A percentile compares a stretch with the other conserved stretches of the same genome.
Evolutionary conservation across 2,888 invertebrate species (phyloP).

Genomic region (Tetranychus piercei): DNA sequence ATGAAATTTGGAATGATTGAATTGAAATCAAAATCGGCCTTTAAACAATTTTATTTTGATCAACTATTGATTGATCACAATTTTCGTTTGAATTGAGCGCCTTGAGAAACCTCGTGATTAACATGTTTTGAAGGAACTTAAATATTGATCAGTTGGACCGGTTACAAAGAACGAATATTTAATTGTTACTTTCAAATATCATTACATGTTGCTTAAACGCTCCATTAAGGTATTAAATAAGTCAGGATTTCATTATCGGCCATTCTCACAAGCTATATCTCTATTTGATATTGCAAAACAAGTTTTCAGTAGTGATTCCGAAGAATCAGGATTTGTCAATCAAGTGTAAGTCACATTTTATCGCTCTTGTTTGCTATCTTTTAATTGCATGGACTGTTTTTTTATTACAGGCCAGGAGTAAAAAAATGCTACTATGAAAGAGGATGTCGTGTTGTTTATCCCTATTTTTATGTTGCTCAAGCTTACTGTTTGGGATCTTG

Average conservation of each 20-base stretch:
- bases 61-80: too few species aligned
- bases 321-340: background rate
- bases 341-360: background rate
- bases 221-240: background rate
- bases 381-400: background rate
- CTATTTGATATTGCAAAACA: background rate
- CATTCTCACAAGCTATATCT: background rate
- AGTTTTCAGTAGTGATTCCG: background rate
- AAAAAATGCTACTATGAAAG: conserved; percentile 77
- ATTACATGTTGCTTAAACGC: background rate
- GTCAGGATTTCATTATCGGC: background rate
- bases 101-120: too few species aligned
- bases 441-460: conserved; percentile 84
- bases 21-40: too few species aligned
- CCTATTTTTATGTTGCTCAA: conserved; percentile 88
- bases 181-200: background rate
- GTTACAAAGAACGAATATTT: background rate
- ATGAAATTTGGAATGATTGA: too few species aligned
- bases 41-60: too few species aligned
- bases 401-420: background rate
- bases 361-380: background rate
- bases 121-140: too few species aligned
- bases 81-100: too few species aligned
- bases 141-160: too few species aligned
- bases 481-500: conserved; percentile 89